Conservation (phyloP, 2,113 vertebrate genomes). For the Sisor rabdophorus region DNA sequence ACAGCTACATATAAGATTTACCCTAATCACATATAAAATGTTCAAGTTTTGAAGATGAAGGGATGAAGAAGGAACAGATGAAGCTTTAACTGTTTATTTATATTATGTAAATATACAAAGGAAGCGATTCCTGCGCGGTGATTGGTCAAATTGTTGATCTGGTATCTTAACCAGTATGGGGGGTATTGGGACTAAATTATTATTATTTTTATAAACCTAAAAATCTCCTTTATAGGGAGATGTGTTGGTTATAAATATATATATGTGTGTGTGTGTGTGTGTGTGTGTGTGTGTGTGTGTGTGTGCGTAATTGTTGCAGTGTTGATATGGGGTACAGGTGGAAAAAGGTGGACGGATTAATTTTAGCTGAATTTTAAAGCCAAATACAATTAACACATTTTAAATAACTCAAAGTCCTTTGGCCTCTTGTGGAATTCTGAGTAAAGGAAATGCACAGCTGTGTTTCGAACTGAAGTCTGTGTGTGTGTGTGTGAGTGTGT, state of each 20-base stretch:
- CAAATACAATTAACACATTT: neutral
- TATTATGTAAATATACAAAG: too few species aligned
- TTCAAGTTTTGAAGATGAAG: too few species aligned
- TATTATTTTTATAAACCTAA: too few species aligned
- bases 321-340: too few species aligned
- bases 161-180: neutral
- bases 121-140: neutral
- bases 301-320: too few species aligned
- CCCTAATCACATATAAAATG: neutral
- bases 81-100: too few species aligned
- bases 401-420: neutral
- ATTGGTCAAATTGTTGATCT: neutral
- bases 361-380: neutral
- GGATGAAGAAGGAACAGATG: too few species aligned
- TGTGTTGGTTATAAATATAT: too few species aligned
- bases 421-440: slow-evolving; percentile 82
- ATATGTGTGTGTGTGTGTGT: too few species aligned
- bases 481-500: slow-evolving; percentile 49
- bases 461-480: slow-evolving; percentile 71
- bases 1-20: slow-evolving; percentile 31
- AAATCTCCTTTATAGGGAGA: too few species aligned
- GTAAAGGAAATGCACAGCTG: slow-evolving; percentile 58
- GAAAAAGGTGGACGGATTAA: too few species aligned
- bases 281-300: too few species aligned
- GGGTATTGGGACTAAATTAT: neutral